These are phyloP conservation scores for Drosophila chauvacae DNA, from an alignment of 1,140 invertebrate genomes.

Conservation along the genomic window DNA sequence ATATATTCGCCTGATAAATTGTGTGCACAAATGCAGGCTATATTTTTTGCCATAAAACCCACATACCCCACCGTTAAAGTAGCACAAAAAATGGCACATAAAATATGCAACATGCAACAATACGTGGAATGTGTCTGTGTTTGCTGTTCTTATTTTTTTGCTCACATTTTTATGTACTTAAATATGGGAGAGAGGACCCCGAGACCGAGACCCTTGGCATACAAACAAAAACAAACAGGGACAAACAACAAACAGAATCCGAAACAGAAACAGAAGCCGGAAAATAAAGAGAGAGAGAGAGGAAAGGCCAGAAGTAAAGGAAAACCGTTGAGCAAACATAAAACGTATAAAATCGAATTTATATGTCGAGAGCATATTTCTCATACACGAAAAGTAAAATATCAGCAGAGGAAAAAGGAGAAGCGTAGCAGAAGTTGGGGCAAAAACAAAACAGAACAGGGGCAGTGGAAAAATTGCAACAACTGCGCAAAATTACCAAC, in stretches of 20 bases:
- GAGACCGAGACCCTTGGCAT: slow-evolving; percentile 58
- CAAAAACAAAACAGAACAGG: slow-evolving; percentile 28
- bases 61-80: neutral
- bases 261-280: slow-evolving; percentile 39
- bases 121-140: slow-evolving; percentile 16
- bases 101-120: slow-evolving; percentile 57
- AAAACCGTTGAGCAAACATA: slow-evolving; percentile 71
- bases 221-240: slow-evolving; percentile 69
- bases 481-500: slow-evolving; percentile 83
- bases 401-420: slow-evolving; percentile 8
- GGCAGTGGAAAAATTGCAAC: slow-evolving; percentile 71
- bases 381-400: slow-evolving; percentile 54
- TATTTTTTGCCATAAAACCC: neutral
- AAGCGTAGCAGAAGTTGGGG: neutral
- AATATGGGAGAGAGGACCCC: slow-evolving; percentile 6
- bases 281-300: neutral
- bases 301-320: slow-evolving; percentile 1
- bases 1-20: neutral
- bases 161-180: slow-evolving; percentile 46
- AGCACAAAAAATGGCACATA: slow-evolving; percentile 25
- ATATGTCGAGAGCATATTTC: slow-evolving; percentile 79
- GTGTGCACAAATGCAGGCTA: too few relatives aligned
- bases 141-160: slow-evolving; percentile 5
- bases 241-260: slow-evolving; percentile 56
- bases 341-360: slow-evolving; percentile 82